Base-by-base conservation (phyloP, 2,113 vertebrate species). In the Sylvicapra grimmia region DNA sequence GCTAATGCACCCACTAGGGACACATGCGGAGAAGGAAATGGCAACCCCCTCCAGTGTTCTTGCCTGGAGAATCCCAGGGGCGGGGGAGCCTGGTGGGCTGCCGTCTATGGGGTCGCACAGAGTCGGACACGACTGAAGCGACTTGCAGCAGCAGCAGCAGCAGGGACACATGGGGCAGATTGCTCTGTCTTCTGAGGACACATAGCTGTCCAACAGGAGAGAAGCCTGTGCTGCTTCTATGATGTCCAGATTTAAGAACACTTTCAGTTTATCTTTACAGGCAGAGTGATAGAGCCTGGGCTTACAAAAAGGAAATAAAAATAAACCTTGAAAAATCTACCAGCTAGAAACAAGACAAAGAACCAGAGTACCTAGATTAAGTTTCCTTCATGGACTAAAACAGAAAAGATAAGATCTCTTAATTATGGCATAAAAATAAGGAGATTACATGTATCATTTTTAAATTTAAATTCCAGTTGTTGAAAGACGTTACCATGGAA, bases 111-210 rank as follows among this genome's bases (percentile, higher is more conserved):
- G 13, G 29, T 31, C 0, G 6, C 29, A 63, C 29, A 31, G 59
- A 63, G 59, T 63, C 3, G 0, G 29, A 63, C 29, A 63, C 2
- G 29, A 31, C 29, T 31, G 59, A 31, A 63, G 29, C 1, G 0
- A 31, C 4, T 25, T 2, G 56, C 56, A 58, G 16, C 53, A 54
- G 54, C 54, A 58, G 59, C 59, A 31, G 27, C 59, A 31, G 59
- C 29, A 63, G 59, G 13, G 16, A 61, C 31, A 36, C 9, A 2
- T 19, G 10, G 44, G 13, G 75, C 21, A 19, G 21, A 63, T 47
- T 51, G 44, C 21, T 82, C 21, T 12, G 1, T 19, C 51, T 18
- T 89, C 86, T 16, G 44, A 83, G 51, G 79, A 58, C 40, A 89
- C 61, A 83, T 1, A 27, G 29, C 25, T 54, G 59, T 33, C 59